phyloP scores from a whole-genome alignment of 2,797 vertebrate genomes.

The Mormyrops boulengeri region DNA sequence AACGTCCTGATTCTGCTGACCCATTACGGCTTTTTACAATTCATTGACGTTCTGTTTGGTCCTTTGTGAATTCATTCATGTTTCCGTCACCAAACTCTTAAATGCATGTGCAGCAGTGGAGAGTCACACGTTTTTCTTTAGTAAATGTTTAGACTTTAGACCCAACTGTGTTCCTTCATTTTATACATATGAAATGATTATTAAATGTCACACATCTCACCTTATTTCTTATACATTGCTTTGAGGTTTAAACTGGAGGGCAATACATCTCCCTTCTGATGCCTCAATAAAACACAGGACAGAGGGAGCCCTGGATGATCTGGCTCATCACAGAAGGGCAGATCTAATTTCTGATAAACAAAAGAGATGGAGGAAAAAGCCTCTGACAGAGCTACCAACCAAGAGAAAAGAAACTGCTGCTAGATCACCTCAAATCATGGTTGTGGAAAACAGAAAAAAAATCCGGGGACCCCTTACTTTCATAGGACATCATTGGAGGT shows the following conservation, averaged over 20 bases:
- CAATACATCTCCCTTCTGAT: neutral
- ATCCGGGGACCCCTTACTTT: neutral
- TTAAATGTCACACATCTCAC: neutral
- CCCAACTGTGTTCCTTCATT: neutral
- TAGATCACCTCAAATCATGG: neutral
- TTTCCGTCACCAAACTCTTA: neutral
- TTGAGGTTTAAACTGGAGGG: neutral
- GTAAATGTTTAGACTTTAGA: neutral
- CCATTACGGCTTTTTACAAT: neutral
- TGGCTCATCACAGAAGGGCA: neutral
- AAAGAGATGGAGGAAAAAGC: neutral
- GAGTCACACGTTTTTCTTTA: neutral
- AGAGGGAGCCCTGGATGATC: neutral
- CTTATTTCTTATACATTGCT: neutral
- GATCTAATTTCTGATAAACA: neutral
- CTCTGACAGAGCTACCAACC: neutral
- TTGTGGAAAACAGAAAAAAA: neutral
- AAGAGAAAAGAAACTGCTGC: neutral
- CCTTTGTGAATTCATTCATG: neutral
- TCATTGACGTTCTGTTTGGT: neutral
- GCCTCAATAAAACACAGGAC: neutral
- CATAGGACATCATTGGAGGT: neutral
- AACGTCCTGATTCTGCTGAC: neutral
- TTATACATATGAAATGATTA: neutral
- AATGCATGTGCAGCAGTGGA: neutral